A percentile compares a stretch with the other conserved stretches of the same genome.
Conservation (phyloP, 2,113 vertebrate species). For the Amazona guildingii region DNA sequence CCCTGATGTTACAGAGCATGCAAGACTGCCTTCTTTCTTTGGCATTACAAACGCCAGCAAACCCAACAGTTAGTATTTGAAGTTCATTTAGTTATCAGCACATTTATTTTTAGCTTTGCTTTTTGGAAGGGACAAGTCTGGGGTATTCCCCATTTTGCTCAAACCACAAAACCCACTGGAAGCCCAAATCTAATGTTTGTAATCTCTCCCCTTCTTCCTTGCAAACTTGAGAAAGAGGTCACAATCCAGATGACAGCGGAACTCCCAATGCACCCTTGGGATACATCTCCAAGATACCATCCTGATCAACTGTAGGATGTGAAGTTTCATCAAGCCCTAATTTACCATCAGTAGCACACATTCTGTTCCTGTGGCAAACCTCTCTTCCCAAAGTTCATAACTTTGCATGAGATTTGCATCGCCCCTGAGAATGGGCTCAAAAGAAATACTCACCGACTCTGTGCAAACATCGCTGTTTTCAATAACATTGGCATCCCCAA, state of each 20-base stretch:
- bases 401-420: neutral
- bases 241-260: accelerated
- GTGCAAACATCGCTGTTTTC: slow-evolving; percentile 87
- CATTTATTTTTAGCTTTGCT: neutral
- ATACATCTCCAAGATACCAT: neutral
- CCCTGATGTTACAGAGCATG: neutral
- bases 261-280: neutral
- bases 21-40: neutral
- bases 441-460: slow-evolving; percentile 77
- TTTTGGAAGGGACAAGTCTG: neutral
- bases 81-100: neutral
- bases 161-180: neutral
- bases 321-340: neutral
- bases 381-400: neutral
- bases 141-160: neutral
- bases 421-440: neutral
- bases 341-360: neutral
- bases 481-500: slow-evolving; percentile 83
- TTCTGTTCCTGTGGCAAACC: neutral
- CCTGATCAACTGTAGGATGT: neutral
- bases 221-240: neutral
- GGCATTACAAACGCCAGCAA: neutral
- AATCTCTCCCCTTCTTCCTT: neutral
- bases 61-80: neutral
- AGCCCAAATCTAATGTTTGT: neutral